Evolutionary conservation across 2,113 vertebrate genomes (phyloP).

Genomic region (Ornithorhynchus anatinus): DNA sequence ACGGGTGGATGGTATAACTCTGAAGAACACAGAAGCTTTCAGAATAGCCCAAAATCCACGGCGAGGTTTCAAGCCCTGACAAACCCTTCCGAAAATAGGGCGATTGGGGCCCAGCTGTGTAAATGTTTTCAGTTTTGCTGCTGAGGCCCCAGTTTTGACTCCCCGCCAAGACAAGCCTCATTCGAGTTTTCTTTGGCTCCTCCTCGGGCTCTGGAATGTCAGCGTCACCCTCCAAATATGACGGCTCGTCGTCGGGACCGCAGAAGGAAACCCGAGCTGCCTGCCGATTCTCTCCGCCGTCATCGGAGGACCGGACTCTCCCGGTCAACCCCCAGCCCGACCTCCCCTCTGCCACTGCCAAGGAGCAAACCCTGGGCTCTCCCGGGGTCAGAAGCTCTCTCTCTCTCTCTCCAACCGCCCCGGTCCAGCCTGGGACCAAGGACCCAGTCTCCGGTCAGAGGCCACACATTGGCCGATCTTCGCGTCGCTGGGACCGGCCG

Average conservation of each 20-base stretch:
- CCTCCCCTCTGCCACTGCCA: constrained; percentile 76
- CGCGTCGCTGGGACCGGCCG: no score
- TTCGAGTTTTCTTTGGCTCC: constrained; percentile 94
- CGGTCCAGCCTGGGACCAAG: no score
- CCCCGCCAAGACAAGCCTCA: constrained; percentile 89
- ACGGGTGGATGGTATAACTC: constrained; percentile 39
- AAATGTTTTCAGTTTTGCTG: constrained; percentile 98
- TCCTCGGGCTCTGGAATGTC: constrained; percentile 90
- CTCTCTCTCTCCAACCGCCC: no score
- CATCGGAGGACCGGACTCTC: constrained; percentile 82
- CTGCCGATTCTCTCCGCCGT: constrained; percentile 83
- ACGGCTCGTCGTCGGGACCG: constrained; percentile 89
- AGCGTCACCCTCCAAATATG: constrained; percentile 93
- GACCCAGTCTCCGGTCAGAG: no score
- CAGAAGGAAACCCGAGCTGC: constrained; percentile 85
- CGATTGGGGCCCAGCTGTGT: constrained; percentile 94
- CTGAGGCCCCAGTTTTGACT: constrained; percentile 89
- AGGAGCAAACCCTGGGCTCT: constrained; percentile 66
- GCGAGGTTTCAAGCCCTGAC: constrained; percentile 62
- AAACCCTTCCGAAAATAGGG: constrained; percentile 76
- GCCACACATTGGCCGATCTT: no score
- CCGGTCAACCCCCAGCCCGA: no score
- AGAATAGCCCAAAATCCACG: constrained; percentile 59
- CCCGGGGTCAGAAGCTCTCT: no score
- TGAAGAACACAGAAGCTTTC: constrained; percentile 73